Evolutionary conservation across 1,140 invertebrate genomes (phyloP), one percentile per base, ranked within the genome.

Genomic region (Mycetomoellerius zeteki): DNA sequence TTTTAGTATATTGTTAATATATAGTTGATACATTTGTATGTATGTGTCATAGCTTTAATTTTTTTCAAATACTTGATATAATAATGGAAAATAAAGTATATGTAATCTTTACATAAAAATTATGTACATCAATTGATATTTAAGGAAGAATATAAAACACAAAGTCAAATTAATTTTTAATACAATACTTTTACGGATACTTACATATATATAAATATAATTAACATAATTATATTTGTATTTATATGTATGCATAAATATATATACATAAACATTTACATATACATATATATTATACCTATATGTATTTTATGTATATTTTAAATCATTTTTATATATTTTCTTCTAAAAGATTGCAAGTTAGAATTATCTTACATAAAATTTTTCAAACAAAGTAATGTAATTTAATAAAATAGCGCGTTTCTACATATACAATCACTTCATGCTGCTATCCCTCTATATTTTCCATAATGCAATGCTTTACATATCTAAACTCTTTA

Each of bases 21-120:
- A 2, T 14, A 43, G 33, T 24, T 12, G 33, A 4, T 19, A 54
- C 16, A 21, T 54, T 14, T 50, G 12, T 56, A 21, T 27, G 4
- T 52, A 6, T 54, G 0, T 33, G 19, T 4, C 27, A n/a, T 3
- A 7, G 2, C 5, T 33, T 30, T 7, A 52, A 72, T 72, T 19
- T 72, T 12, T 72, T 72, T 8, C 27, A 72, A 50, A 14, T 50
- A 69, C 7, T 69, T 43, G 12, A 47, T 71, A 16, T 37, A 7
- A 72, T 69, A 50, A 19, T 37, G 12, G 19, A 19, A 16, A 50
- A 16, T 16, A 24, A 50, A 52, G 1, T 33, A 19, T 19, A 2
- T 27, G 14, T 16, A 50, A 16, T 71, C 1, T 71, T 50, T 7
- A 71, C 14, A 71, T 43, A 69, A 69, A 69, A 71, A 71, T 37